These are phyloP conservation scores for Calyptommatus sinebrachiatus DNA, from an alignment of 2,113 vertebrate genomes.

Conservation along the genomic window DNA sequence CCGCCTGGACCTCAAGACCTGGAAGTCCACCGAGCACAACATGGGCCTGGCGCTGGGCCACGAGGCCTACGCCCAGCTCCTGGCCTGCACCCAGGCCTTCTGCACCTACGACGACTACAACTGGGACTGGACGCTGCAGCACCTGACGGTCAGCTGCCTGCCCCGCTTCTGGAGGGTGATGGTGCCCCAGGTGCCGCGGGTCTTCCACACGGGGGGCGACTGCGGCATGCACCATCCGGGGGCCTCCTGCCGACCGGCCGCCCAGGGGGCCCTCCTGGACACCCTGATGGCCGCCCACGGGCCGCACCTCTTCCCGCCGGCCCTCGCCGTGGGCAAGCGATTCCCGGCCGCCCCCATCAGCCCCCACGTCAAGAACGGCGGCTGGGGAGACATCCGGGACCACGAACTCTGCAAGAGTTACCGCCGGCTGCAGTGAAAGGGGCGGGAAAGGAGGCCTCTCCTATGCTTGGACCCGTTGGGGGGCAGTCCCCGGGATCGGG, in stretches of 20 bases:
- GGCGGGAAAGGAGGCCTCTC: neutral
- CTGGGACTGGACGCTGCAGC: constrained; percentile 98
- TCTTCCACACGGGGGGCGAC: constrained; percentile 91
- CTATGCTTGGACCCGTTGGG: too few relatives aligned
- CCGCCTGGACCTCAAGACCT: constrained; percentile 90
- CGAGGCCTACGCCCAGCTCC: constrained; percentile 86
- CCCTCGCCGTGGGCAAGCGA: constrained; percentile 82
- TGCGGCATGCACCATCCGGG: constrained; percentile 98
- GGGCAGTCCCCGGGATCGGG: too few relatives aligned
- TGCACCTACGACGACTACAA: constrained; percentile 98
- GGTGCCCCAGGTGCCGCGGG: constrained; percentile 87
- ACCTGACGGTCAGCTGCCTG: constrained; percentile 91
- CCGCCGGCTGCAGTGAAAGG: constrained; percentile 88
- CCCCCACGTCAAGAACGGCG: constrained; percentile 96
- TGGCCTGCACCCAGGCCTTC: constrained; percentile 92
- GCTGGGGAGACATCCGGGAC: constrained; percentile 98
- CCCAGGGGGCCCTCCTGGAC: constrained; percentile 92
- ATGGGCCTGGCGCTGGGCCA: constrained; percentile 93
- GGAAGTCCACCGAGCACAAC: constrained; percentile 99
- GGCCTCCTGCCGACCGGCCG: constrained; percentile 85
- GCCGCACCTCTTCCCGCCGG: constrained; percentile 90
- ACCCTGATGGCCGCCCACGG: constrained; percentile 85
- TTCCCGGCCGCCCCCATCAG: constrained; percentile 83
- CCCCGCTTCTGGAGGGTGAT: constrained; percentile 95
- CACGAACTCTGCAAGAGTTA: constrained; percentile 99